Evolutionary conservation across 2,888 invertebrate species (phyloP).

Genomic region (Pandemis corylana): DNA sequence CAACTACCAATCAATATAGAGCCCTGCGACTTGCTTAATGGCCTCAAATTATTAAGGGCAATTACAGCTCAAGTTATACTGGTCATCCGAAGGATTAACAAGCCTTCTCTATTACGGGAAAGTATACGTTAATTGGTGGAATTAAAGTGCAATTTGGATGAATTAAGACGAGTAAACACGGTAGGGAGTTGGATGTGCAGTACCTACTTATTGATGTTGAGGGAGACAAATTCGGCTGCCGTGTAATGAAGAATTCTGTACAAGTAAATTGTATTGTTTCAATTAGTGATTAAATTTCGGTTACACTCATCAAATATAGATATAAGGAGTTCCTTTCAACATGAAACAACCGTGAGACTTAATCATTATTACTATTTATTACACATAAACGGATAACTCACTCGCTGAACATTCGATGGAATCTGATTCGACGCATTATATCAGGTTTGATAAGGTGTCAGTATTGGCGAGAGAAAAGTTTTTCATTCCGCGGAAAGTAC

Average conservation of each 20-base stretch:
- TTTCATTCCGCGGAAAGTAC: too few relatives aligned
- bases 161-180: conserved; percentile 56
- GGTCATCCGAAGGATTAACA: conserved; percentile 54
- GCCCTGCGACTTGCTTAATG: conserved; percentile 52
- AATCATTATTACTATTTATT: too few relatives aligned
- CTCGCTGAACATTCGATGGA: too few relatives aligned
- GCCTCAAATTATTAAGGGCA: conserved; percentile 44
- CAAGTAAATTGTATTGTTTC: not conserved
- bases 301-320: not conserved
- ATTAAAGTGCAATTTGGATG: conserved; percentile 70
- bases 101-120: conserved; percentile 59
- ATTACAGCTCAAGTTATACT: conserved; percentile 58
- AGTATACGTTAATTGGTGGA: conserved; percentile 64
- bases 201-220: conserved; percentile 19
- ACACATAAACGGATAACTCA: too few relatives aligned
- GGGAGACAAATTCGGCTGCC: conserved; percentile 9
- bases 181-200: conserved; percentile 21
- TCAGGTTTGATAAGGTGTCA: too few relatives aligned
- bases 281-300: not conserved
- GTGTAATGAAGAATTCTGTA: not conserved
- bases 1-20: conserved; percentile 67
- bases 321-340: too few relatives aligned
- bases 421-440: too few relatives aligned
- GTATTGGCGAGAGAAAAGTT: too few relatives aligned
- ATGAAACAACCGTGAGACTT: too few relatives aligned